Percentiles rank a stretch among this genome's conserved stretches.
Evolutionary conservation across 2,113 vertebrate species (phyloP).

Genomic region (Leucopsar rothschildi): DNA sequence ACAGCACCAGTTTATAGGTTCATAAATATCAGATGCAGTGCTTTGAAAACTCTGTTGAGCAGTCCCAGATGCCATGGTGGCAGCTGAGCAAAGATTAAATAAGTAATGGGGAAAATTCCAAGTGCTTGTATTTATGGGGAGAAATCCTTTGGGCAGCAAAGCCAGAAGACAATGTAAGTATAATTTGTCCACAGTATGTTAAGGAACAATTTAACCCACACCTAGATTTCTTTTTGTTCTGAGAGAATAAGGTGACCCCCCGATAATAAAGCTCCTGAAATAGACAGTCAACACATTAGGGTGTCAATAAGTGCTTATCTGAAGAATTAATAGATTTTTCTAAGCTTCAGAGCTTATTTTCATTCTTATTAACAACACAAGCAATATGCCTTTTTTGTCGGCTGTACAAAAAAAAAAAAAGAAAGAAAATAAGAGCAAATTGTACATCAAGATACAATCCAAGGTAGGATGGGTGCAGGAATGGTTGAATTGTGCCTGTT

Average conservation of each 20-base stretch:
- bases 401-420: neutral
- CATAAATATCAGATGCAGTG: conserved; percentile 45
- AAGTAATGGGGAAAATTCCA: neutral
- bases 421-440: neutral
- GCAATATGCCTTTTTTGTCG: neutral
- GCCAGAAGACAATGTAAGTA: neutral
- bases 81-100: conserved; percentile 30
- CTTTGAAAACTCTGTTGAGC: conserved; percentile 25
- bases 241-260: neutral
- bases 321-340: neutral
- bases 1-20: conserved; percentile 16
- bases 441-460: neutral
- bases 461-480: neutral
- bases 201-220: neutral
- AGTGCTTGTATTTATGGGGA: neutral
- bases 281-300: neutral
- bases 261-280: neutral
- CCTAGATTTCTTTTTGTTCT: neutral
- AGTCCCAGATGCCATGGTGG: neutral
- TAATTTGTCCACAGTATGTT: neutral
- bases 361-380: neutral
- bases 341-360: neutral
- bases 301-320: neutral
- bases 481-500: neutral
- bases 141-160: neutral